Conservation (phyloP, 2,797 vertebrate species). For the Vipera latastei region DNA sequence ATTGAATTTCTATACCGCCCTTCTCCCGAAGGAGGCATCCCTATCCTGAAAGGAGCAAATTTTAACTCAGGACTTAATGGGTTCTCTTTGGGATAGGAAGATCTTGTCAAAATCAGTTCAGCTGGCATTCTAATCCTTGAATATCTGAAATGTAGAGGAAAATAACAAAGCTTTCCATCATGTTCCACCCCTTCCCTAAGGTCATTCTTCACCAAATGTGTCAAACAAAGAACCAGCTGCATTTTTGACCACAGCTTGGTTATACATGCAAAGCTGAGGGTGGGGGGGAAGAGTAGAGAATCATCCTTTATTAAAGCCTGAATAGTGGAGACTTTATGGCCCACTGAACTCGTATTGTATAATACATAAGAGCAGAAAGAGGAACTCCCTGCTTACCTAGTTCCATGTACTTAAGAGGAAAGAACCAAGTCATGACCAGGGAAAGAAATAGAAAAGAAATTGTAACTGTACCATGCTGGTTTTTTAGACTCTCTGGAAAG, state of each 20-base stretch:
- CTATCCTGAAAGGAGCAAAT: not conserved
- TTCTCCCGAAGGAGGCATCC: no score
- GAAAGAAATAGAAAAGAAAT: slow-evolving; percentile 23
- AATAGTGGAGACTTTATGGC: slow-evolving; percentile 69
- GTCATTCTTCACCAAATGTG: slow-evolving; percentile 5
- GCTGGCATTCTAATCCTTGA: slow-evolving; percentile 13
- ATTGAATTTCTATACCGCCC: no score
- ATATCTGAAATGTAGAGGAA: slow-evolving; percentile 23
- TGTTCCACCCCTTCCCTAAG: not conserved
- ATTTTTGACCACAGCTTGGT: slow-evolving; percentile 19
- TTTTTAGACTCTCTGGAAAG: slow-evolving; percentile 10
- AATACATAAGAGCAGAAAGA: slow-evolving; percentile 65
- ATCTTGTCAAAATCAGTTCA: slow-evolving; percentile 3
- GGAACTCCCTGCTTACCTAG: slow-evolving; percentile 61
- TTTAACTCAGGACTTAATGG: not conserved
- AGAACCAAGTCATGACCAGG: slow-evolving; percentile 22
- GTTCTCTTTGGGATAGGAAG: not conserved
- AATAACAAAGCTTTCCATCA: slow-evolving; percentile 31
- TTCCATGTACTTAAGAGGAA: slow-evolving; percentile 28
- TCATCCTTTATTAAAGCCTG: slow-evolving; percentile 67
- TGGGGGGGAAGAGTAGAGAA: slow-evolving; percentile 46
- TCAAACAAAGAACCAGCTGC: slow-evolving; percentile 62
- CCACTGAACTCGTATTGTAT: slow-evolving; percentile 60
- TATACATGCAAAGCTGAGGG: slow-evolving; percentile 39
- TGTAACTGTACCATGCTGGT: not conserved